Evolutionary conservation across 2,888 invertebrate species (phyloP).

Genomic region (Ennomos fuscantarius): DNA sequence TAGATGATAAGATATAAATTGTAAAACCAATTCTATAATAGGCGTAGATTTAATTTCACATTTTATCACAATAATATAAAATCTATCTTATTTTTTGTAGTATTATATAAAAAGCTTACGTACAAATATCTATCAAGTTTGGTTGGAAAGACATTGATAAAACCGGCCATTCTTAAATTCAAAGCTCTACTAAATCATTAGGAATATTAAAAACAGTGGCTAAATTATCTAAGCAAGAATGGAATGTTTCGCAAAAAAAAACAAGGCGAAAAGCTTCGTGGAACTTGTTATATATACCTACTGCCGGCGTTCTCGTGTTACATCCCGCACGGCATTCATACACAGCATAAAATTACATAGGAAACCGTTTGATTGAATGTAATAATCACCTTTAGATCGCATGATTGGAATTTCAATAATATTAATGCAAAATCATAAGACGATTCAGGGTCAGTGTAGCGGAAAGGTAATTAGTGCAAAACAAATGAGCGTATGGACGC

Average conservation of each 20-base stretch:
- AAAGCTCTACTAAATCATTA: constrained; percentile 13
- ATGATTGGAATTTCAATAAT: neutral
- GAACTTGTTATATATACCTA: constrained; percentile 19
- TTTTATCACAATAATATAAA: neutral
- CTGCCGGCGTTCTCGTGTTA: constrained; percentile 28
- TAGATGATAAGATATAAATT: too few species aligned
- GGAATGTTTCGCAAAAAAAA: constrained; percentile 2
- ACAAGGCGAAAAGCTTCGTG: constrained; percentile 1
- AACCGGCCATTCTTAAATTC: constrained; percentile 31
- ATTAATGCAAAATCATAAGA: neutral
- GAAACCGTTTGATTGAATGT: neutral
- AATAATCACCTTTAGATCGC: constrained; percentile 4
- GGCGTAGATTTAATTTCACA: too few species aligned
- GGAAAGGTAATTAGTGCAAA: constrained; percentile 2
- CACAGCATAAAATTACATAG: neutral
- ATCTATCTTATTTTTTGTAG: constrained; percentile 2
- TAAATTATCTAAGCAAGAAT: neutral
- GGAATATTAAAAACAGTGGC: too few species aligned
- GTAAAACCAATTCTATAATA: too few species aligned
- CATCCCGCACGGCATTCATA: constrained; percentile 22
- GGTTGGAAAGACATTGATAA: constrained; percentile 34
- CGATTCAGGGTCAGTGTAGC: constrained; percentile 3
- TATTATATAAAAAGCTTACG: constrained; percentile 11
- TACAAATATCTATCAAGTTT: constrained; percentile 36
- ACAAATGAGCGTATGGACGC: too few species aligned